Conservation (phyloP, 2,113 vertebrate species). For the Paradoxurus hermaphroditus region DNA sequence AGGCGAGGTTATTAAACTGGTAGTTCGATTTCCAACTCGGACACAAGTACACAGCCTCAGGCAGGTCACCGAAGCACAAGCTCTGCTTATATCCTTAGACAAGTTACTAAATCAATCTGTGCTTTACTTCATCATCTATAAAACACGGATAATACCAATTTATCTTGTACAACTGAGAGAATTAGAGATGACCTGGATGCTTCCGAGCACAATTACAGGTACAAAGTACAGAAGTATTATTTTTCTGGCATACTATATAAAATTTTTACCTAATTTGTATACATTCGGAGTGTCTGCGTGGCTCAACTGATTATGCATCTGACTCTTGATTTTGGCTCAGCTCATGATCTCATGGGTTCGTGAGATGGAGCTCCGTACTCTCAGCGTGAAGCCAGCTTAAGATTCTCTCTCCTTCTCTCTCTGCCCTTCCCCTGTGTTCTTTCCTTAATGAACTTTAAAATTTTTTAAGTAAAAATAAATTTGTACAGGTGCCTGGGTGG, state of each 20-base stretch:
- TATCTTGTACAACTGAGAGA: neutral
- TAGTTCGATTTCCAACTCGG: neutral
- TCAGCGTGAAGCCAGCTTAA: too few relatives aligned
- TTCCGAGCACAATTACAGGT: neutral
- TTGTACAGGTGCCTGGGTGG: too few relatives aligned
- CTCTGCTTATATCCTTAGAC: neutral
- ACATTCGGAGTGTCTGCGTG: neutral
- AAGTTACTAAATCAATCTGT: neutral
- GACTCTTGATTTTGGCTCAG: too few relatives aligned
- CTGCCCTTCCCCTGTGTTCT: too few relatives aligned
- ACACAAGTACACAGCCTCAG: neutral
- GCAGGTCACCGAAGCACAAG: neutral
- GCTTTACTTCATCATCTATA: constrained; percentile 4
- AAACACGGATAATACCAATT: neutral
- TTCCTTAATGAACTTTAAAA: too few relatives aligned
- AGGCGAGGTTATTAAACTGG: neutral
- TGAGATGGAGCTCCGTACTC: too few relatives aligned
- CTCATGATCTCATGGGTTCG: too few relatives aligned
- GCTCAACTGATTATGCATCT: too few relatives aligned
- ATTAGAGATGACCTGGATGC: neutral
- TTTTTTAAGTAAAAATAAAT: too few relatives aligned
- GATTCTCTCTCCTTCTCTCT: too few relatives aligned
- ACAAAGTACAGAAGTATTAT: neutral
- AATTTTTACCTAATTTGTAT: neutral
- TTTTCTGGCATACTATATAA: neutral